Conservation (phyloP, 2,888 invertebrate genomes). For the Aphidius colemani region DNA sequence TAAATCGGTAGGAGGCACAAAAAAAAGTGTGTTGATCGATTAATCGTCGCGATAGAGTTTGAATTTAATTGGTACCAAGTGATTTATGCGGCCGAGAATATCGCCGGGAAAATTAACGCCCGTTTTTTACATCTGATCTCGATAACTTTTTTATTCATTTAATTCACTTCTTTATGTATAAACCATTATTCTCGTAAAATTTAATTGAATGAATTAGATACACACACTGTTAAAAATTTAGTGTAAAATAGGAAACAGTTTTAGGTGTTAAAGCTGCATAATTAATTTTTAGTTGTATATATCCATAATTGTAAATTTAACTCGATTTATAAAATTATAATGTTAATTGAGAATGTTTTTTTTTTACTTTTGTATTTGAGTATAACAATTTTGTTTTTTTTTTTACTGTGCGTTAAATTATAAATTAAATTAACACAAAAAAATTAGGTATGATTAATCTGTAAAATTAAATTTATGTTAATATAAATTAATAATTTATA, state of each 20-base stretch:
- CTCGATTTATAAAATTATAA: too few relatives aligned
- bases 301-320: too few relatives aligned
- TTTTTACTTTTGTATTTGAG: not conserved
- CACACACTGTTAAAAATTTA: too few relatives aligned
- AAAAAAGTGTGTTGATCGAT: constrained; percentile 42
- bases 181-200: not conserved
- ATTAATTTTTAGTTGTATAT: too few relatives aligned
- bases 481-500: too few relatives aligned
- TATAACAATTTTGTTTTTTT: not conserved
- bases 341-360: not conserved
- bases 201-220: too few relatives aligned
- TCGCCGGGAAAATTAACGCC: constrained; percentile 19
- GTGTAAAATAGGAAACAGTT: too few relatives aligned
- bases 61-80: constrained; percentile 49
- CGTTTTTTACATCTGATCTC: too few relatives aligned
- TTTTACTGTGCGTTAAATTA: constrained; percentile 11
- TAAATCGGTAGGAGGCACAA: too few relatives aligned
- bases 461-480: not conserved
- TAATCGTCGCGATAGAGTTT: constrained; percentile 51
- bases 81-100: constrained; percentile 38
- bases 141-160: too few relatives aligned
- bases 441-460: not conserved
- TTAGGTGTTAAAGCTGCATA: too few relatives aligned
- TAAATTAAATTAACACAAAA: not conserved
- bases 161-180: not conserved